A percentile compares a stretch with the other conserved stretches of the same genome.
These are phyloP conservation scores for Carlito syrichta DNA, from an alignment of 2,113 vertebrate species.

Conservation along the genomic window DNA sequence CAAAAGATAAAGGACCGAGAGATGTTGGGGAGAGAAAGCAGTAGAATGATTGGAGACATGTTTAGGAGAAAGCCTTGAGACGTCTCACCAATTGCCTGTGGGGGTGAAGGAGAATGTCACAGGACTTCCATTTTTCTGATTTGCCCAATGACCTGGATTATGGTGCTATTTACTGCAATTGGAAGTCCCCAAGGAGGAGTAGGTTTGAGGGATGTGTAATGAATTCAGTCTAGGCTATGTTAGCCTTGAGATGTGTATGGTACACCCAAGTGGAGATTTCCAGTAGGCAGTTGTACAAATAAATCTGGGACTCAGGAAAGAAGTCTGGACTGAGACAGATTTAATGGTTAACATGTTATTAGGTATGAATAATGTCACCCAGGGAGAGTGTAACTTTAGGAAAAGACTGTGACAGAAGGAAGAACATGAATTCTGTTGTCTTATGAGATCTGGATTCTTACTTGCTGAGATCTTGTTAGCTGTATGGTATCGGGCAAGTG, in stretches of 20 bases:
- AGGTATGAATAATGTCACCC: not conserved
- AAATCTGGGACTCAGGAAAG: constrained; percentile 27
- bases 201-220: not conserved
- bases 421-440: not conserved
- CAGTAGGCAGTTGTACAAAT: not conserved
- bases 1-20: not conserved
- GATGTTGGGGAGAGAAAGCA: not conserved
- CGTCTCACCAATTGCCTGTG: not conserved
- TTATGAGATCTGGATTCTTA: not conserved
- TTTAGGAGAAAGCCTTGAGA: not conserved
- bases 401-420: not conserved
- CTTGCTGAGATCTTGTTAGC: not conserved
- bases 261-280: not conserved
- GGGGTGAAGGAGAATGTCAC: not conserved
- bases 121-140: not conserved
- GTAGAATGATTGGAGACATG: not conserved
- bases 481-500: not conserved
- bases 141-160: not conserved
- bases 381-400: not conserved
- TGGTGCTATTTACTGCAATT: not conserved
- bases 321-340: not conserved
- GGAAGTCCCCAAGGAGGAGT: not conserved
- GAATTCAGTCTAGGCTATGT: not conserved
- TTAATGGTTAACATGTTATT: not conserved
- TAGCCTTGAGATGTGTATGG: not conserved